Conservation (phyloP, 1,140 invertebrate species). For the Trichonephila inaurata region DNA sequence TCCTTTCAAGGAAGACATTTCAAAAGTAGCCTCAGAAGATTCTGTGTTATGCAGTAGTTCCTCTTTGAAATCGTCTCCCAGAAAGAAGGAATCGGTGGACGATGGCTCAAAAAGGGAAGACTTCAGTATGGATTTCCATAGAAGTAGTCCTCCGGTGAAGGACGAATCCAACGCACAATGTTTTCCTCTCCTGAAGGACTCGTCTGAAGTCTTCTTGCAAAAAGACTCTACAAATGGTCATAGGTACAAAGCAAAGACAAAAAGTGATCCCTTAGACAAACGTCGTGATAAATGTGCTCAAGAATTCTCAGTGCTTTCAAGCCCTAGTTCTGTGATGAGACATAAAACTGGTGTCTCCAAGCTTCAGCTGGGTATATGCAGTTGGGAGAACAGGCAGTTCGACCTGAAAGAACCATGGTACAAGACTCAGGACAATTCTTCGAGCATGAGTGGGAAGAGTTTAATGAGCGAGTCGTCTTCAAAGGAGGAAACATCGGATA, state of each 20-base stretch:
- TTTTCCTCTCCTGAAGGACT: slow-evolving; percentile 44
- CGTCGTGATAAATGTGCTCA: slow-evolving; percentile 65
- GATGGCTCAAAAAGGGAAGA: slow-evolving; percentile 24
- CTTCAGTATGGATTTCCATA: slow-evolving; percentile 39
- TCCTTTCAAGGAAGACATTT: slow-evolving; percentile 60
- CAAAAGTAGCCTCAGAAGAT: slow-evolving; percentile 46
- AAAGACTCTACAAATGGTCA: slow-evolving; percentile 43
- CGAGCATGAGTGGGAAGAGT: slow-evolving; percentile 58
- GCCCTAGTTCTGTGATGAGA: slow-evolving; percentile 72
- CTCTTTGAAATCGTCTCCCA: slow-evolving; percentile 32
- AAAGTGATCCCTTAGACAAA: slow-evolving; percentile 71
- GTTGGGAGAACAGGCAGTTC: slow-evolving; percentile 45
- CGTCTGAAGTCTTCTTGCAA: not conserved
- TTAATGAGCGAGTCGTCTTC: slow-evolving; percentile 54
- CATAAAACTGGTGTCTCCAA: slow-evolving; percentile 61
- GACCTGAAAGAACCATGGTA: slow-evolving; percentile 50
- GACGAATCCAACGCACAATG: slow-evolving; percentile 73
- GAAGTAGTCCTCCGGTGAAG: slow-evolving; percentile 69
- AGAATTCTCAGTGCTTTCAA: slow-evolving; percentile 70
- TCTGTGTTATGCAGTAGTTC: not conserved
- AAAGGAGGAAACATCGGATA: slow-evolving; percentile 64
- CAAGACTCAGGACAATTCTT: slow-evolving; percentile 46
- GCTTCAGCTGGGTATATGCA: slow-evolving; percentile 29
- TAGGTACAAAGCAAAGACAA: slow-evolving; percentile 69
- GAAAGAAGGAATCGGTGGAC: not conserved